Base-by-base conservation (phyloP, 2,113 vertebrate genomes). In the Drymodes brunneopygia region DNA sequence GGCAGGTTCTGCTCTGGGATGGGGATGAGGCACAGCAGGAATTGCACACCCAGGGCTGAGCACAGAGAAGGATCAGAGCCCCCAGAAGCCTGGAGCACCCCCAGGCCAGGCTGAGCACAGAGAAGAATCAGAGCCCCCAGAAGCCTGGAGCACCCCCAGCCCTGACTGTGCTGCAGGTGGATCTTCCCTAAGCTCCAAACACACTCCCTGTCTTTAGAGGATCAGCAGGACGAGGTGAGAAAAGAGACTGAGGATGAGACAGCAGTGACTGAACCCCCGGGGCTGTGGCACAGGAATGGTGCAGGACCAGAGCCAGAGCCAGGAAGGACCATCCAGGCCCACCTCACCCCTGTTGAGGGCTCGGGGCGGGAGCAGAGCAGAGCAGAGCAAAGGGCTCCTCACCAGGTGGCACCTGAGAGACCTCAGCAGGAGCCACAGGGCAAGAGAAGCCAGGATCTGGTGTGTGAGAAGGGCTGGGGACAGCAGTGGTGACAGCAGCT, bases 251-350 rank as follows among this genome's bases (percentile, higher is more conserved):
- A 25, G 73, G 50, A 12, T 0, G 2, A n/a, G 62, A 47, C 15
- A 3, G 1, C 17, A 53, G 60, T 51, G 54, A 7, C 53, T 4
- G 1, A 80, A 51, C 21, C 6, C 28, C 56, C 23, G 0, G 0
- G 15, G 84, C 67, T 42, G 33, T 0, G 0, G 73, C n/a, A 24
- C 0, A 0, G 78, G 71, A 53, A 54, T 0, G 0, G 45, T 5
- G 10, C 0, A 0, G 38, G 11, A 40, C 69, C 40, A 45, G 75
- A 87, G 60, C 29, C 1, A 66, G 80, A 83, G 60, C 28, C 0
- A 20, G 40, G 44, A 65, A 51, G 48, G 75, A 88, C 11, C 79
- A 50, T 33, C 64, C 5, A 4, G 61, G 33, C 44, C 82, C 25
- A 48, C 2, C 29, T 21, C 5, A 0, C 44, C 57, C 35, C 27